Percentiles rank a stretch among this genome's conserved stretches.
Conservation (phyloP, 2,888 invertebrate species). For the Mayetiola destructor region DNA sequence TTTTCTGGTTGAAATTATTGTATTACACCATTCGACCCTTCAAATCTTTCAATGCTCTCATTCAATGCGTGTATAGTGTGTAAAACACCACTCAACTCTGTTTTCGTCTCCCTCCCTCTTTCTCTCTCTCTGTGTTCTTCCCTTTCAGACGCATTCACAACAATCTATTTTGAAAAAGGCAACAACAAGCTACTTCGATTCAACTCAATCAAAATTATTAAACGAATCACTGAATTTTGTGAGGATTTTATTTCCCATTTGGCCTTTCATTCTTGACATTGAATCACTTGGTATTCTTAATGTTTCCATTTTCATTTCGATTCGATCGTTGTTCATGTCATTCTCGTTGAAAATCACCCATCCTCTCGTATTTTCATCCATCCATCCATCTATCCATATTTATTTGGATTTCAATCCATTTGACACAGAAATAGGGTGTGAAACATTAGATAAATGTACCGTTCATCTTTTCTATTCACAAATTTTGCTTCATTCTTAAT, state of each 20-base stretch:
- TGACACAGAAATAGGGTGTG: slow-evolving; percentile 1
- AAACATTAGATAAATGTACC: background rate
- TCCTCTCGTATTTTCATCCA: no score
- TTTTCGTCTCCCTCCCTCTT: background rate
- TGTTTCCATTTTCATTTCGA: background rate
- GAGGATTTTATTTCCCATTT: background rate
- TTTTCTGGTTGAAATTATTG: no score
- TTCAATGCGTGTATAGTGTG: no score
- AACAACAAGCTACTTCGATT: slow-evolving; percentile 4
- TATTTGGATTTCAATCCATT: slow-evolving; percentile 5
- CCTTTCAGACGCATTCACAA: background rate
- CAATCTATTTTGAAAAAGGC: no score
- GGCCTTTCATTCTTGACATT: slow-evolving; percentile 9
- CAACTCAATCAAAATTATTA: slow-evolving; percentile 8
- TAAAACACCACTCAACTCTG: no score
- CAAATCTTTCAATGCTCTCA: no score
- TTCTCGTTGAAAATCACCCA: no score
- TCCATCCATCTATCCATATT: no score
- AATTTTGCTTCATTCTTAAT: background rate
- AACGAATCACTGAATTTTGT: slow-evolving; percentile 7
- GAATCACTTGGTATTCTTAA: slow-evolving; percentile 5
- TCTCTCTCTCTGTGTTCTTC: background rate
- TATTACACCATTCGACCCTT: no score
- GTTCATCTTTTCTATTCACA: background rate
- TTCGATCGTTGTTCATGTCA: background rate